Evolutionary conservation across 1,140 invertebrate species (phyloP).

Genomic region (Brachionus manjavacas): DNA sequence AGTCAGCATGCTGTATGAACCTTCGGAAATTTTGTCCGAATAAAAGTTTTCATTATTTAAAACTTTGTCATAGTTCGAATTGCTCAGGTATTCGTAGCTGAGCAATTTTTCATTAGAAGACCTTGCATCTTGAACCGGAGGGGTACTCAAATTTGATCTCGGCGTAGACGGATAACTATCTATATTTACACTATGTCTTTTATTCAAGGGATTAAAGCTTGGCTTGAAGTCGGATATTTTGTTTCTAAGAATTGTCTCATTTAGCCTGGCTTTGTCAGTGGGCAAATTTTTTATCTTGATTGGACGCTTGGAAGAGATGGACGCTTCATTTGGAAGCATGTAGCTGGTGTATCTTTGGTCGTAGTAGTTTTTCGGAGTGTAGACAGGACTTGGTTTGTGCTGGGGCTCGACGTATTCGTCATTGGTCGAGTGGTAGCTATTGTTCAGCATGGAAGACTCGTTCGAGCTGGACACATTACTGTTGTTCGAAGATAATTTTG

Average conservation of each 20-base stretch:
- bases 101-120: background rate
- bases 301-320: background rate
- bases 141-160: background rate
- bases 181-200: conserved; percentile 23
- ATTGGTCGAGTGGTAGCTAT: background rate
- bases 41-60: background rate
- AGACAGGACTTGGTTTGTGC: background rate
- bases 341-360: background rate
- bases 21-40: background rate
- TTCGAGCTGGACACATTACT: conserved; percentile 16
- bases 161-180: background rate
- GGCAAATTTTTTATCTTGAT: conserved; percentile 1
- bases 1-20: background rate
- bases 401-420: background rate
- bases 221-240: background rate
- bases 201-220: background rate
- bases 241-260: background rate
- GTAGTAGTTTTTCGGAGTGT: background rate
- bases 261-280: background rate
- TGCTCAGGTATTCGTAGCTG: background rate
- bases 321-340: background rate
- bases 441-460: background rate
- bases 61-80: background rate
- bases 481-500: background rate
- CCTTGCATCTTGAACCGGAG: background rate